phyloP scores from a whole-genome alignment of 2,888 invertebrate species.

The Scaptomyza cyrtandrae region DNA sequence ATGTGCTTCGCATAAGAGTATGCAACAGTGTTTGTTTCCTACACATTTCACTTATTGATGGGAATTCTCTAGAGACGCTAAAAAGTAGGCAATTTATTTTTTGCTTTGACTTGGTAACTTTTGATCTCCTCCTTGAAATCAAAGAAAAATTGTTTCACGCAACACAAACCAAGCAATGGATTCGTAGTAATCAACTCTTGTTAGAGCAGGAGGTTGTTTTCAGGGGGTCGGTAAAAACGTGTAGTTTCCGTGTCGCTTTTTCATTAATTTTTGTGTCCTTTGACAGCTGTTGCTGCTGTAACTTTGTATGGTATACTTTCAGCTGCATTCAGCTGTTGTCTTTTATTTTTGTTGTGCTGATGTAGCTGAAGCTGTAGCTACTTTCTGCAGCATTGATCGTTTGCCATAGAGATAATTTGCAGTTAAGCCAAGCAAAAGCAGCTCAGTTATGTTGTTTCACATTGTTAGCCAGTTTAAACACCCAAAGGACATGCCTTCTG shows the following conservation, averaged over 20 bases:
- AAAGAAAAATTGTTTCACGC: conserved; percentile 19
- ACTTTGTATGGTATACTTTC: conserved; percentile 23
- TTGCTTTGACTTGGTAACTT: conserved; percentile 5
- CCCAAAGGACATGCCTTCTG: conserved; percentile 9
- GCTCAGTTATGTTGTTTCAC: conserved; percentile 37
- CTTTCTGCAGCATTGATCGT: conserved; percentile 32
- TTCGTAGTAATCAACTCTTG: conserved; percentile 32
- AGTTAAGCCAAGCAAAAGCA: conserved; percentile 42
- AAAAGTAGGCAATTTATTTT: conserved; percentile 2
- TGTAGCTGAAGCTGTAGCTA: background rate
- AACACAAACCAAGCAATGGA: conserved; percentile 11
- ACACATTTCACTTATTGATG: background rate
- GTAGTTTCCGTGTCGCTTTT: conserved; percentile 36
- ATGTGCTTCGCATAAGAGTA: background rate
- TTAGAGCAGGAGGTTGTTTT: background rate
- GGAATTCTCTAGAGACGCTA: background rate
- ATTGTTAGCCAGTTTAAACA: conserved; percentile 26
- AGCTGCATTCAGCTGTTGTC: conserved; percentile 14
- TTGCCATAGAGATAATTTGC: conserved; percentile 49
- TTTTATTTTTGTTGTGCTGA: conserved; percentile 6
- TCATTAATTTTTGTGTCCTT: conserved; percentile 28
- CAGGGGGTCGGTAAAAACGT: conserved; percentile 4
- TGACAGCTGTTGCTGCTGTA: conserved; percentile 11
- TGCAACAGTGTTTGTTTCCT: background rate
- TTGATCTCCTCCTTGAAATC: conserved; percentile 16